Evolutionary conservation across 2,113 vertebrate genomes (phyloP).

Genomic region (Odobenus rosmarus): DNA sequence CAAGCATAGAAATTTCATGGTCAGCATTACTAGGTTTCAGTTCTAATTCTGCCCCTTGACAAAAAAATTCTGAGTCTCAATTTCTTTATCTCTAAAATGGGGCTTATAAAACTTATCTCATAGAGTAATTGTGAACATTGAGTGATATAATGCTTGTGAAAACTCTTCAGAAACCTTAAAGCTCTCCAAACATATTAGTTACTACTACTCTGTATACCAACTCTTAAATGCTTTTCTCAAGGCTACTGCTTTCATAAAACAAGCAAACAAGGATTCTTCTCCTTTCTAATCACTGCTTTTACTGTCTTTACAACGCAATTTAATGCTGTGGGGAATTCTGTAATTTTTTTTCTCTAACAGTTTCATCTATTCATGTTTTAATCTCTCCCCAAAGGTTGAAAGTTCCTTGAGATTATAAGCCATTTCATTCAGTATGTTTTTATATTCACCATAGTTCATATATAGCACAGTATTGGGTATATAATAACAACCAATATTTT

Average conservation of each 20-base stretch:
- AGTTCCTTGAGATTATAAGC: constrained; percentile 12
- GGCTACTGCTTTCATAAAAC: not conserved
- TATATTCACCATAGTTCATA: constrained; percentile 35
- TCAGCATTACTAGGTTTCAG: constrained; percentile 18
- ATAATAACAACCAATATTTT: constrained; percentile 36
- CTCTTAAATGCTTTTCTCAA: constrained; percentile 21
- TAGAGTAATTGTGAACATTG: constrained; percentile 30
- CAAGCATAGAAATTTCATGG: constrained; percentile 37
- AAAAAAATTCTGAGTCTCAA: not conserved
- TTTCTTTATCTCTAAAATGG: constrained; percentile 30
- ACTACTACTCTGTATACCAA: not conserved
- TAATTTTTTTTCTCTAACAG: constrained; percentile 48
- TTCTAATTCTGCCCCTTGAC: not conserved
- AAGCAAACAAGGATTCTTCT: not conserved
- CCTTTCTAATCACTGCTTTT: constrained; percentile 16
- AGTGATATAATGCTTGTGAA: constrained; percentile 35
- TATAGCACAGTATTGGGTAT: not conserved
- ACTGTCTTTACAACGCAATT: constrained; percentile 43
- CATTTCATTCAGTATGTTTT: not conserved
- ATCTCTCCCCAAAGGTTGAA: not conserved
- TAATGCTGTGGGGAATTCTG: constrained; percentile 32
- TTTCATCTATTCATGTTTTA: constrained; percentile 50
- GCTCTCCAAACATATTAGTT: not conserved
- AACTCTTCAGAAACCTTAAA: constrained; percentile 40
- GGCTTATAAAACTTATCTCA: not conserved